Evolutionary conservation across 1,140 invertebrate genomes (phyloP), one percentile per base, ranked within the genome.

Genomic region (Drosophila mayri): DNA sequence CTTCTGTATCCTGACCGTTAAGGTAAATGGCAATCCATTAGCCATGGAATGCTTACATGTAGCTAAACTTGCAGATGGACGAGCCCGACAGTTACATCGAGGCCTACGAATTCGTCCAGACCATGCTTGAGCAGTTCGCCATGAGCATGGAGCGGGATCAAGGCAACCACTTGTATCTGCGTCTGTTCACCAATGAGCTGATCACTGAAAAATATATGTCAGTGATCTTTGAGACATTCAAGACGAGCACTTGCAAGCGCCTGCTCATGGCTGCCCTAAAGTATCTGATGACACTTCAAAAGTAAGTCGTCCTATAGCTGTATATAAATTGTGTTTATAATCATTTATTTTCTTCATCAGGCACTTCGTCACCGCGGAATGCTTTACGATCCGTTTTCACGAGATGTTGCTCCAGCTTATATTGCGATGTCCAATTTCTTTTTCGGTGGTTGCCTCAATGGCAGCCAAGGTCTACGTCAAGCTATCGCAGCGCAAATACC

Each of bases 391-490:
- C 1, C 62, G 80, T 10, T 78, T 88, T n/a, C 40, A 75, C 16
- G 77, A 90, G 32, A 50, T 62, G 18, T 52, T 88, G 1, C 44
- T 88, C 0, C 35, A 64, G 22, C 35, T 88, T 6, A 10, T 90
- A 22, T 28, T 88, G 4, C 55, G 76, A 38, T n/a, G 52, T 9
- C 22, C 52, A 0, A 6, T 32, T 9, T 46, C 47, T 0, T 44
- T 44, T 14, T 3, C 18, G 3, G 3, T 18, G 6, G 54, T 87
- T 5, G n/a, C 72, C 9, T 55, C 32, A 12, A 50, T 58, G 38
- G 80, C 84, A 10, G 80, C 80, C 7, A 9, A 80, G 30, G 14
- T 88, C 0, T 88, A 88, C 32, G n/a, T 88, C 0, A 65, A 30
- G 25, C 14, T 88, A n/a, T 75, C 73, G 9, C 43, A 46, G 9